phyloP scores from a whole-genome alignment of 2,797 vertebrate species.

The Fistularia commersonii region DNA sequence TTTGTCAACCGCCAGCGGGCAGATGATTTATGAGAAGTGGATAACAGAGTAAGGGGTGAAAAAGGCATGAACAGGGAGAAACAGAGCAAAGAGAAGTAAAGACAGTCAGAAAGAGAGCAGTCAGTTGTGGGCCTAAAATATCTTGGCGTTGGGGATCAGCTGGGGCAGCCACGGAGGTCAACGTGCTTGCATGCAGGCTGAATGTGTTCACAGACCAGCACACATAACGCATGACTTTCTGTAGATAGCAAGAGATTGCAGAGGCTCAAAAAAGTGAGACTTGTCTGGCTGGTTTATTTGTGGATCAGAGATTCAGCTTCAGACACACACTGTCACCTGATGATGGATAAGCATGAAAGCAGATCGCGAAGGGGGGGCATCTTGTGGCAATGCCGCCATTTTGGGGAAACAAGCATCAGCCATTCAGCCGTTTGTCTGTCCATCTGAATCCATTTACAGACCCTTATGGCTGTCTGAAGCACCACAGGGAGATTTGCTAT shows the following conservation, averaged over 20 bases:
- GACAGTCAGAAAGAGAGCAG: constrained; percentile 30
- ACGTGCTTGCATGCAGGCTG: constrained; percentile 28
- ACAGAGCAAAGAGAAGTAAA: constrained; percentile 37
- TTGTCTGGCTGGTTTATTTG: constrained; percentile 78
- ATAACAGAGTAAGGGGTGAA: constrained; percentile 14
- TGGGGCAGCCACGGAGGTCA: constrained; percentile 47
- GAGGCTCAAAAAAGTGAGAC: constrained; percentile 59
- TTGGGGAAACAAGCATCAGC: too few relatives aligned
- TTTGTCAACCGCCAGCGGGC: constrained; percentile 69
- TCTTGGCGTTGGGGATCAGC: constrained; percentile 52
- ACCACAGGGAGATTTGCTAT: too few relatives aligned
- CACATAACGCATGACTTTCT: constrained; percentile 40
- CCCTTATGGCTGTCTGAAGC: too few relatives aligned
- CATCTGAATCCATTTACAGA: too few relatives aligned
- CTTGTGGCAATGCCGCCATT: too few relatives aligned
- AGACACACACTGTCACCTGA: constrained; percentile 73
- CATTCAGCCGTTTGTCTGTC: too few relatives aligned
- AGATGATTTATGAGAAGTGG: constrained; percentile 76
- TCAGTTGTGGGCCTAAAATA: constrained; percentile 73
- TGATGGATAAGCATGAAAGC: constrained; percentile 68
- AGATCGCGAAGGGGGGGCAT: not conserved
- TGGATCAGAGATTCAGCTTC: constrained; percentile 75
- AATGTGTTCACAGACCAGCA: constrained; percentile 42
- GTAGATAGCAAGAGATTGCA: constrained; percentile 68
- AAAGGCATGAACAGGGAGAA: constrained; percentile 14